phyloP scores from a whole-genome alignment of 2,113 vertebrate species.

The Phasianus colchicus region DNA sequence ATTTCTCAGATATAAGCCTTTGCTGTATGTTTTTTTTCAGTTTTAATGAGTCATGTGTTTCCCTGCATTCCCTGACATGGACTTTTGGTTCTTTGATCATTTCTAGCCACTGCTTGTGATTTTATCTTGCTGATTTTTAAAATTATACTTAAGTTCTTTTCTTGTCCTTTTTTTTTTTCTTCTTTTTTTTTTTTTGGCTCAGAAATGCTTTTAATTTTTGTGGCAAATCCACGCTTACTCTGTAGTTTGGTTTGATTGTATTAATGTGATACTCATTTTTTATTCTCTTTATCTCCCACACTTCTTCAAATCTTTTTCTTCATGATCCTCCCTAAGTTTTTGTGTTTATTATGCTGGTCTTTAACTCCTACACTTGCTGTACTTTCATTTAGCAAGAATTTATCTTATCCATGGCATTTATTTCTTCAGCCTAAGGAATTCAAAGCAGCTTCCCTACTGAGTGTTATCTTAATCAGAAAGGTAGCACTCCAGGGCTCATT shows the following conservation, averaged over 20 bases:
- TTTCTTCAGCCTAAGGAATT: constrained; percentile 12
- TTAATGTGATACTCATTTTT: background rate
- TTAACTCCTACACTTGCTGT: background rate
- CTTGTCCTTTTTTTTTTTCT: background rate
- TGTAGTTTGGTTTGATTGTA: background rate
- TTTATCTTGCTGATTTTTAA: background rate
- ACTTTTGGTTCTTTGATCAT: background rate
- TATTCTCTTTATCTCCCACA: background rate
- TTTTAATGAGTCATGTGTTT: background rate
- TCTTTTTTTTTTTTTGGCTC: too few relatives aligned
- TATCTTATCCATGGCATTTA: constrained; percentile 28
- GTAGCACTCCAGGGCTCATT: background rate
- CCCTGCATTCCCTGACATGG: background rate
- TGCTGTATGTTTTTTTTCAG: background rate
- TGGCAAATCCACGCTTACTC: background rate
- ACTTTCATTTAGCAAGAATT: constrained; percentile 37
- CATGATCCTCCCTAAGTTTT: background rate
- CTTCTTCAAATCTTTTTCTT: background rate
- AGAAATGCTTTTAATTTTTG: background rate
- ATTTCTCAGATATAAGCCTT: background rate
- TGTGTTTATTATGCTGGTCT: background rate
- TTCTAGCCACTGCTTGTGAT: background rate
- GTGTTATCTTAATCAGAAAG: constrained; percentile 45
- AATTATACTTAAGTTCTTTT: background rate
- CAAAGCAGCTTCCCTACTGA: constrained; percentile 15